Conservation (phyloP, 2,113 vertebrate species). For the Hippocampus guttulatus region DNA sequence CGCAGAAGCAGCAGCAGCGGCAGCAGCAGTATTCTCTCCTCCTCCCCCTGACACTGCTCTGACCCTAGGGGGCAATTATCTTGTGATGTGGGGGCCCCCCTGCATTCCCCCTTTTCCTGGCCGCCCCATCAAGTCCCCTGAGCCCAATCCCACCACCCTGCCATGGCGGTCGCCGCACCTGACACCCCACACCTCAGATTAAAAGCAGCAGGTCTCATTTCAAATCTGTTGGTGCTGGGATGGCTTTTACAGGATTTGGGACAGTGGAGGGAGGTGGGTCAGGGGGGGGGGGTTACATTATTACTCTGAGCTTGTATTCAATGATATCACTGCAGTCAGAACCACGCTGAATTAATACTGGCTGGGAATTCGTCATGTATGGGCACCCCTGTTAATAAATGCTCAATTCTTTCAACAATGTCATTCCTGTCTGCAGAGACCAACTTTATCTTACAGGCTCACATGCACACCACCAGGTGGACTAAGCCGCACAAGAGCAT, state of each 20-base stretch:
- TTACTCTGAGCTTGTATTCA: constrained; percentile 58
- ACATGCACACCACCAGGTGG: no score
- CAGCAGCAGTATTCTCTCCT: neutral
- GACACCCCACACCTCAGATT: constrained; percentile 69
- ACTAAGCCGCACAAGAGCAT: neutral
- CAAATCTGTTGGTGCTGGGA: constrained; percentile 72
- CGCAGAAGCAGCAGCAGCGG: no score
- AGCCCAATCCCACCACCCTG: constrained; percentile 60
- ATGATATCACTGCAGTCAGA: constrained; percentile 32
- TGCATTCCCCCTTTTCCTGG: constrained; percentile 8
- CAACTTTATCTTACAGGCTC: neutral
- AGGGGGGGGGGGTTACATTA: constrained; percentile 43
- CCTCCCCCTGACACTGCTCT: constrained; percentile 8
- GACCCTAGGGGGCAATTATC: constrained; percentile 68
- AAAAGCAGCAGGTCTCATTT: constrained; percentile 70
- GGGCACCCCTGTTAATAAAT: constrained; percentile 36
- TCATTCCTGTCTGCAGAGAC: constrained; percentile 4
- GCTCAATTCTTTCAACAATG: neutral
- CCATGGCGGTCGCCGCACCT: constrained; percentile 57
- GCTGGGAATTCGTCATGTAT: constrained; percentile 60
- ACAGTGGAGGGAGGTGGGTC: no score
- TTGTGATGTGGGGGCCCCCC: constrained; percentile 34
- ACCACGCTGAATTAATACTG: constrained; percentile 69
- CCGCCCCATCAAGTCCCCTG: constrained; percentile 58
- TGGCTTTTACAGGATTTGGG: constrained; percentile 54